These are phyloP conservation scores for Lacanobia oleracea DNA, from an alignment of 2,888 invertebrate genomes.

Conservation along the genomic window DNA sequence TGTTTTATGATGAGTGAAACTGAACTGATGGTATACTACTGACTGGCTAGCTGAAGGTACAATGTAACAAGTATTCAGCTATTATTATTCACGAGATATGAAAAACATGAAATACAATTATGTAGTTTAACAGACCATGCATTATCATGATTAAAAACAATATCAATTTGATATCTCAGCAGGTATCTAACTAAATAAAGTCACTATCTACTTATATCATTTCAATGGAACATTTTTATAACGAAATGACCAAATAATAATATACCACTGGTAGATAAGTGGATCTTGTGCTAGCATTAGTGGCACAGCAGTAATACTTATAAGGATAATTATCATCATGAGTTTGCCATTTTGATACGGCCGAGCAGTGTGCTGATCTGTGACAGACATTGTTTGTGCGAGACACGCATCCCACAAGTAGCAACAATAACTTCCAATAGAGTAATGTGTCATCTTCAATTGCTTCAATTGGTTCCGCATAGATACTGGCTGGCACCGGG, in stretches of 20 bases:
- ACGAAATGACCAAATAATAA: conserved; percentile 20
- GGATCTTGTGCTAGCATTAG: not conserved
- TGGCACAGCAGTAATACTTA: not conserved
- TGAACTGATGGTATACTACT: too few species aligned
- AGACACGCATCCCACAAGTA: conserved; percentile 5
- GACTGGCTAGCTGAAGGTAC: too few species aligned
- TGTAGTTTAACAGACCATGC: conserved; percentile 5
- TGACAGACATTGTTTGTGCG: not conserved
- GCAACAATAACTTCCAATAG: conserved; percentile 44
- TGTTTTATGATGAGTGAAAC: not conserved
- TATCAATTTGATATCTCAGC: conserved; percentile 42
- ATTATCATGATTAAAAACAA: conserved; percentile 35
- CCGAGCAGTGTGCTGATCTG: not conserved
- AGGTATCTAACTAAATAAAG: conserved; percentile 32
- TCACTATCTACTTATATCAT: conserved; percentile 33
- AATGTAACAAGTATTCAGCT: not conserved
- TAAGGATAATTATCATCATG: not conserved
- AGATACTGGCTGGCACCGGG: not conserved
- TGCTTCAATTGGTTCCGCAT: conserved; percentile 63
- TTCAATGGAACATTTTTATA: conserved; percentile 27
- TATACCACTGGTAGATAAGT: conserved; percentile 36
- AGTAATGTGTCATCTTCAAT: conserved; percentile 60
- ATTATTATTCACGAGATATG: conserved; percentile 6
- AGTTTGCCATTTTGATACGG: not conserved
- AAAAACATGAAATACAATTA: not conserved